Base-by-base conservation (phyloP, 1,140 invertebrate genomes). In the Drosophila biarmipes region DNA sequence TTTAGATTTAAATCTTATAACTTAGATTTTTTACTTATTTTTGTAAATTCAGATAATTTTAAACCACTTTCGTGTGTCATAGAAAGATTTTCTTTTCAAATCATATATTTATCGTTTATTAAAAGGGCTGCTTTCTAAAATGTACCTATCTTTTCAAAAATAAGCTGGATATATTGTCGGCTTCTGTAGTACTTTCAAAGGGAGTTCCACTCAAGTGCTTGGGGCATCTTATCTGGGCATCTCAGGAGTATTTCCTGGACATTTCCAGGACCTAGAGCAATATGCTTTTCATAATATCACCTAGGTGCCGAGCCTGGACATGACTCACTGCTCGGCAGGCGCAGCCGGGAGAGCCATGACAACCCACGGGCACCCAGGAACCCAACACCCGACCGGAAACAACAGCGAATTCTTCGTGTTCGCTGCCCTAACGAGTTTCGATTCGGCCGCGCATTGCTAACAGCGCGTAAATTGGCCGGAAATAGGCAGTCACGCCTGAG, bases 401-500 rank as follows among this genome's bases (percentile, higher is more conserved):
- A 73, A 42, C 73, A 64, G 55, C 76, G 67, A 85, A 80, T 76
- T 58, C 67, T 73, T 37, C 40, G 57, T 54, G 27, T 46, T 52
- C 27, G 38, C 61, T 57, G 7, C 31, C 62, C 56, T 68, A 69
- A 78, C 80, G 59, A 80, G 77, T 69, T 80, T 68, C 62, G 55
- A 78, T 63, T 81, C 67, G 38, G 62, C 55, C 46, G 63, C 10
- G 69, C 40, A 62, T 79, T 85, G 72, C 66, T 78, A 82, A 78
- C 74, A 52, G 63, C 19, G 46, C 73, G 54, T 46, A 49, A 49
- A 49, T 49, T 31, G 46, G 24, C 46, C 86, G 86, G 87, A 90
- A 90, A 80, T 84, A 87, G 76, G 56, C 82, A 74, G 87, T 90
- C 87, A 90, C 87, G 87, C 73, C 89, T 90, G 82, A 90, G 71